Evolutionary conservation across 2,888 invertebrate genomes (phyloP).

Genomic region (Hypolimnas misippus): DNA sequence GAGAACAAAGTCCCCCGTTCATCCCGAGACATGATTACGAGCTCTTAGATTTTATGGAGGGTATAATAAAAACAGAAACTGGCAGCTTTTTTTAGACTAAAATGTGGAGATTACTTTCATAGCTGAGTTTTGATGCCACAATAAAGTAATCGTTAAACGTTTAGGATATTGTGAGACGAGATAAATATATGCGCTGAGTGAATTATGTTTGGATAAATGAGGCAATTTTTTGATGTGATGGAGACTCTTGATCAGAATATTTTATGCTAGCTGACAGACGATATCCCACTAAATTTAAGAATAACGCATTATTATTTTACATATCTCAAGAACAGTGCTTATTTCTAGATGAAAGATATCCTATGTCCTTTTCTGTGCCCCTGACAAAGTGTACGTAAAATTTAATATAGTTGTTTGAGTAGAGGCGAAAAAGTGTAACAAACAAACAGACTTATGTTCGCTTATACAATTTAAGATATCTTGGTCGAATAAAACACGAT

Average conservation of each 20-base stretch:
- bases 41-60: conserved; percentile 69
- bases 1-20: conserved; percentile 53
- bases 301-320: no score
- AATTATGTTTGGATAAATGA: conserved; percentile 18
- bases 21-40: conserved; percentile 58
- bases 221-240: neutral
- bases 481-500: no score
- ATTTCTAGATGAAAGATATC: no score
- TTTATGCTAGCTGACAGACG: neutral
- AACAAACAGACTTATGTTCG: no score
- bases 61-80: conserved; percentile 69
- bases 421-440: no score
- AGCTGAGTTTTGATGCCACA: conserved; percentile 54
- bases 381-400: no score
- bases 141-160: conserved; percentile 57
- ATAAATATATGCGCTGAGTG: conserved; percentile 32
- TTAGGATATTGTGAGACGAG: conserved; percentile 43
- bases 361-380: no score
- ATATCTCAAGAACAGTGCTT: no score
- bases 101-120: conserved; percentile 65
- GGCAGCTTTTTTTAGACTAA: conserved; percentile 67
- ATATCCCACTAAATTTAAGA: neutral
- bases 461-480: no score
- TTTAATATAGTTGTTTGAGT: no score
- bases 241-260: neutral